Evolutionary conservation across 2,888 invertebrate species (phyloP).

Genomic region (Meganola albula): DNA sequence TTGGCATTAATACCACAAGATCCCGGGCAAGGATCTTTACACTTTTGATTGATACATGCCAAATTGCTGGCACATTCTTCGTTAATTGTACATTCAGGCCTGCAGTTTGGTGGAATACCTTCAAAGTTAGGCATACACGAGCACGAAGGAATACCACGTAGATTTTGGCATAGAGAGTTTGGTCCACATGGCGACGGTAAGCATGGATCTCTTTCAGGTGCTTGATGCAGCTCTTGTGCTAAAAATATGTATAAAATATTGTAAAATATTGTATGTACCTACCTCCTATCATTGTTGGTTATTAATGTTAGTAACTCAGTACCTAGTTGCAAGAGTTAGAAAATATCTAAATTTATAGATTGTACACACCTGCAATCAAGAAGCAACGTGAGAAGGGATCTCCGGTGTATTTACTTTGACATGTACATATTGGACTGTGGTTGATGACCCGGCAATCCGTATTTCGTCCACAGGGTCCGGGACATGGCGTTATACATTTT

Average conservation of each 20-base stretch:
- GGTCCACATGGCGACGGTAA: slow-evolving; percentile 83
- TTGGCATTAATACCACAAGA: slow-evolving; percentile 80
- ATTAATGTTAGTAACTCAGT: too few relatives aligned
- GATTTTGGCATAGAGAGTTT: slow-evolving; percentile 78
- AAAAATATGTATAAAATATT: slow-evolving; percentile 20
- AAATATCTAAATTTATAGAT: neutral
- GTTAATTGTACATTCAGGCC: slow-evolving; percentile 82
- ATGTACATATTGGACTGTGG: slow-evolving; percentile 84
- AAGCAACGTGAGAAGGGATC: slow-evolving; percentile 83
- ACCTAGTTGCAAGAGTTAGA: neutral
- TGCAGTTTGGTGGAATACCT: slow-evolving; percentile 82
- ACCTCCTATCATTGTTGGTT: neutral
- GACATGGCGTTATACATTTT: slow-evolving; percentile 85
- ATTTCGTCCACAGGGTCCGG: slow-evolving; percentile 83
- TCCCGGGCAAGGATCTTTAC: slow-evolving; percentile 83
- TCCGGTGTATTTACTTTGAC: slow-evolving; percentile 77
- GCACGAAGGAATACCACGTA: slow-evolving; percentile 77
- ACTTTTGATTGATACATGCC: slow-evolving; percentile 83
- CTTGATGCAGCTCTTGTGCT: slow-evolving; percentile 47
- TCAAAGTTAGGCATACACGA: slow-evolving; percentile 80
- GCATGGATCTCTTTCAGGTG: slow-evolving; percentile 76
- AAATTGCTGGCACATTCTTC: slow-evolving; percentile 81
- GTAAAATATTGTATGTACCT: neutral
- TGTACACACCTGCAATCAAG: slow-evolving; percentile 55
- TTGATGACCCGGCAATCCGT: slow-evolving; percentile 84